Conservation (phyloP, 2,113 vertebrate genomes). For the Hiodon alosoides region DNA sequence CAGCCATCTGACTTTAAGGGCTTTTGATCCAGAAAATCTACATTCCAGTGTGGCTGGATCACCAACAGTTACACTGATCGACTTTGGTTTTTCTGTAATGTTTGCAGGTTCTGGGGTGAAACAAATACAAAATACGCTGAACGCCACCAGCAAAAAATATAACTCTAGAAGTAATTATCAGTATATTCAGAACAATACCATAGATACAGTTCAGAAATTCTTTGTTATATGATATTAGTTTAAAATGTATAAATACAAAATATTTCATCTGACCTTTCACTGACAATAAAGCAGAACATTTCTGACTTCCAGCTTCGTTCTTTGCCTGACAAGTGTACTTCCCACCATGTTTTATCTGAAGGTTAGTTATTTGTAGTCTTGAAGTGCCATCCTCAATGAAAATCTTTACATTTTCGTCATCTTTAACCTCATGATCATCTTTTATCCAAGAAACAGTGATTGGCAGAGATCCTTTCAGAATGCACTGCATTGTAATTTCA, state of each 20-base stretch:
- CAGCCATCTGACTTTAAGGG: conserved; percentile 80
- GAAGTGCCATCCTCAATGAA: conserved; percentile 79
- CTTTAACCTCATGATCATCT: conserved; percentile 88
- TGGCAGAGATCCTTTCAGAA: conserved; percentile 83
- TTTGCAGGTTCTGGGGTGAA: conserved; percentile 84
- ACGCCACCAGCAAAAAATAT: too few relatives aligned
- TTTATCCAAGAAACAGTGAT: conserved; percentile 86
- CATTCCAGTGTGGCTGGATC: conserved; percentile 89
- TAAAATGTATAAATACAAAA: neutral
- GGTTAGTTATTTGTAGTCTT: conserved; percentile 73
- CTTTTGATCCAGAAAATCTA: conserved; percentile 88
- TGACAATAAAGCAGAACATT: conserved; percentile 78
- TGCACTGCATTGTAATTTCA: conserved; percentile 76
- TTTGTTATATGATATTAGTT: neutral
- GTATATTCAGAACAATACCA: too few relatives aligned
- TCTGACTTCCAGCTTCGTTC: conserved; percentile 92
- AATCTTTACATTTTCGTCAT: conserved; percentile 80
- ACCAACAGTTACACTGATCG: conserved; percentile 91
- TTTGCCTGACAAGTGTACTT: conserved; percentile 94
- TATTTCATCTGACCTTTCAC: conserved; percentile 88
- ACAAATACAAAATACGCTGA: conserved; percentile 24
- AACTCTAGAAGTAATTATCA: too few relatives aligned
- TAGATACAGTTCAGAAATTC: neutral
- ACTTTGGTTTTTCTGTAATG: conserved; percentile 81
- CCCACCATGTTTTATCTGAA: conserved; percentile 80